Conservation (phyloP, 37 sponge, comb jelly and placozoan species). For the Crambe crambe region DNA sequence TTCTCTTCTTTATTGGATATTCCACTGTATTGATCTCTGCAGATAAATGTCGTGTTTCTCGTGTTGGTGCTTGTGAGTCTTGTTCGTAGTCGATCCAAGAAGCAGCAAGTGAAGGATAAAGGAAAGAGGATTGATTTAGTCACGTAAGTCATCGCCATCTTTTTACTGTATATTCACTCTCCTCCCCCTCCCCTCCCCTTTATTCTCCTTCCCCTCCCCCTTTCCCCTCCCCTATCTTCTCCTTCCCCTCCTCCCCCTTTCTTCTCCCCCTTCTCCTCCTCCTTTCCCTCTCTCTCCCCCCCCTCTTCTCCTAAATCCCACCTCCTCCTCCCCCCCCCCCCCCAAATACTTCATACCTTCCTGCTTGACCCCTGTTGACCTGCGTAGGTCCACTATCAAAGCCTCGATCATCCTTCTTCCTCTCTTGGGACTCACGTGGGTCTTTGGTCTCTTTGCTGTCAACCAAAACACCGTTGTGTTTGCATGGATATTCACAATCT, state of each 20-base stretch:
- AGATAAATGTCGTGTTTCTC: conserved; percentile 43
- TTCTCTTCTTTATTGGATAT: not conserved
- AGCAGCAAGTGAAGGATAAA: not conserved
- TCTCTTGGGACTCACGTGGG: conserved; percentile 61
- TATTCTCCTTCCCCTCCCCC: not conserved
- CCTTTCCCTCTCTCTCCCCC: not conserved
- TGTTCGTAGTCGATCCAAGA: not conserved
- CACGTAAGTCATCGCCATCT: too few relatives aligned
- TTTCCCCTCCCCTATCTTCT: not conserved
- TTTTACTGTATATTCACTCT: too few relatives aligned
- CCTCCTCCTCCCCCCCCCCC: too few relatives aligned
- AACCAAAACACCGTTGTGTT: conserved; percentile 53
- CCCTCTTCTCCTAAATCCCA: not conserved
- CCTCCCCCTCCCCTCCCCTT: not conserved
- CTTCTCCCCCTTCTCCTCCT: not conserved
- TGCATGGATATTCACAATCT: conserved; percentile 70
- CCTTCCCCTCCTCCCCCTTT: not conserved
- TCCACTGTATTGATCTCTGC: not conserved
- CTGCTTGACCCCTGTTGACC: too few relatives aligned
- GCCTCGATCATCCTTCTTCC: conserved; percentile 60
- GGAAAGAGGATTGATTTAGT: not conserved
- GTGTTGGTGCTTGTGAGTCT: conserved; percentile 26
- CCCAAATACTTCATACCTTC: too few relatives aligned
- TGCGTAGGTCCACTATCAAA: too few relatives aligned
- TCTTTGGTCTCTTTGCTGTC: conserved; percentile 64